These are phyloP conservation scores for Odontothrips loti DNA, from an alignment of 2,888 invertebrate genomes.

Conservation along the genomic window DNA sequence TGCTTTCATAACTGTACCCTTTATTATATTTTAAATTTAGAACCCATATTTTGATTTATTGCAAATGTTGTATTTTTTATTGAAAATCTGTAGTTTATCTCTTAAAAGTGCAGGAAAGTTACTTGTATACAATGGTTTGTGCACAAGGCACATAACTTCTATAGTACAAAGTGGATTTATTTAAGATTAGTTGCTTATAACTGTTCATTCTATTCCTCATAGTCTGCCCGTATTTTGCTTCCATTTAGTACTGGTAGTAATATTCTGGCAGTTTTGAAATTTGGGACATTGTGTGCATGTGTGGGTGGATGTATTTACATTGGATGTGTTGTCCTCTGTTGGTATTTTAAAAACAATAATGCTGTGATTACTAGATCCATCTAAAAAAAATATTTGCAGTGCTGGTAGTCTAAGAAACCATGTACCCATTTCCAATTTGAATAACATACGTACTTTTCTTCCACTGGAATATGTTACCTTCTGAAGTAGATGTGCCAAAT, in stretches of 20 bases:
- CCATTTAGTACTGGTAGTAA: too few species aligned
- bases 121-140: neutral
- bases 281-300: neutral
- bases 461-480: neutral
- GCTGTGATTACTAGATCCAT: slow-evolving; percentile 1
- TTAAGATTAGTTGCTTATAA: neutral
- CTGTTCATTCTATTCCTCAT: neutral
- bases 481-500: slow-evolving; percentile 10
- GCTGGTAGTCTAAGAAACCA: too few species aligned
- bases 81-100: slow-evolving; percentile 7
- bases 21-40: neutral
- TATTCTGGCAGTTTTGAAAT: neutral
- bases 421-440: too few species aligned
- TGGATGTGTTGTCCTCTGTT: neutral
- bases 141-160: neutral
- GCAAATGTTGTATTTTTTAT: neutral
- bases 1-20: neutral
- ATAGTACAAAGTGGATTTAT: slow-evolving; percentile 1
- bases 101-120: neutral
- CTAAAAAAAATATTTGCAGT: too few species aligned
- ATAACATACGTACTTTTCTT: too few species aligned
- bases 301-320: neutral
- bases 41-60: slow-evolving; percentile 11
- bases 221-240: neutral
- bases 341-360: neutral